phyloP scores from a whole-genome alignment of 1,140 invertebrate species.

The Dufourea novaeangliae region DNA sequence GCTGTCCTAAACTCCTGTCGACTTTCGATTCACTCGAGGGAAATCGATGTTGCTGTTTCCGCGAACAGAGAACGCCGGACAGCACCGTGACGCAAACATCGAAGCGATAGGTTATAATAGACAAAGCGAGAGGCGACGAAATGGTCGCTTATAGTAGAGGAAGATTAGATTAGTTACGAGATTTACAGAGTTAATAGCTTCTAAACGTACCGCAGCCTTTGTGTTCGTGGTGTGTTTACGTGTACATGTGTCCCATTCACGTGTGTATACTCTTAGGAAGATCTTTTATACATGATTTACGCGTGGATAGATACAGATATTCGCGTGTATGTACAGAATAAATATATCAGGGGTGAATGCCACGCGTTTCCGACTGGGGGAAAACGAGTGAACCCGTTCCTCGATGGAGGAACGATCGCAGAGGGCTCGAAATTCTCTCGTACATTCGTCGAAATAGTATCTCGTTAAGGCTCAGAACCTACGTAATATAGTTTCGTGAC shows the following conservation, averaged over 20 bases:
- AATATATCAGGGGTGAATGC: neutral
- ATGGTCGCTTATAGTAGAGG: constrained; percentile 10
- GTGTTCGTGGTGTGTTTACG: constrained; percentile 2
- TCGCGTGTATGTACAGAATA: constrained; percentile 21
- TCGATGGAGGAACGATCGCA: neutral
- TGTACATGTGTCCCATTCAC: constrained; percentile 6
- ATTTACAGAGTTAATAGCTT: constrained; percentile 22
- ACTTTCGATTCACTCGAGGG: neutral
- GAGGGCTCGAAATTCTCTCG: too few relatives aligned
- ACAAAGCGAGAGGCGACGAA: constrained; percentile 10
- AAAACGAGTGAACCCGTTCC: neutral
- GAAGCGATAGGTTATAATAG: neutral
- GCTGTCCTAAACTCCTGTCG: neutral
- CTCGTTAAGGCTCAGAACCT: too few relatives aligned
- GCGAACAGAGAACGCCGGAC: neutral
- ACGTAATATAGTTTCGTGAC: too few relatives aligned
- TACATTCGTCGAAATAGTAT: too few relatives aligned
- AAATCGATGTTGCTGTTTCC: neutral
- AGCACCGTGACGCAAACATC: neutral
- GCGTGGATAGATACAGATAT: neutral
- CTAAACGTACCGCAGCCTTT: constrained; percentile 2
- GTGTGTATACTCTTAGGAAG: neutral
- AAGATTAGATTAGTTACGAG: constrained; percentile 33
- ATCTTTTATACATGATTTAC: neutral
- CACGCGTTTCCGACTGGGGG: neutral